Base-by-base conservation (phyloP, 2,113 vertebrate species). In the Oryzias curvinotus region DNA sequence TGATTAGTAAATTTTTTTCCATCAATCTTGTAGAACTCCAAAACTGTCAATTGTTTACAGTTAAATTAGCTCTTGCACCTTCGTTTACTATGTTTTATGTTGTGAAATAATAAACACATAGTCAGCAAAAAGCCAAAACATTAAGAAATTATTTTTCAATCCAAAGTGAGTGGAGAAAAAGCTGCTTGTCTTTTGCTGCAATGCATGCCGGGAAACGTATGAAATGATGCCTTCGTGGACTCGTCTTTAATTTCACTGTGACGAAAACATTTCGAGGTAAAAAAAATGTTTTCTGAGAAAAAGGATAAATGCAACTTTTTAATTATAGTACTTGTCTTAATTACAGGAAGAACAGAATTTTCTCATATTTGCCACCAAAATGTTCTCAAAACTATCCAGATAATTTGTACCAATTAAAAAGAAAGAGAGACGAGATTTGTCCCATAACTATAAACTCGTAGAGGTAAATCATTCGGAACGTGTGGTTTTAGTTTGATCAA, bases 161-260 rank as follows among this genome's bases (percentile, higher is more conserved):
- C 36, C 36, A 36, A 36, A 36, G 30, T 10, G 36, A 36, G 8
- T 36, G 36, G 10, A 10, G 36, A 36, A 36, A 13, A 36, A 36
- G 36, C 10, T 36, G 36, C 12, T 10, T 36, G 36, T 36, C 23
- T 1, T 44, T 48, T 56, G 3, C 6, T 30, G 75, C 85, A 81
- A 66, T 50, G 90, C 85, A 88, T 90, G 61, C 70, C 68, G 85
- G 89, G 88, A 85, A 69, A 66, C 46, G 30, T 19, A 44, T 78
- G 48, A 49, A 68, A 50, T 51, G 81, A 16, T 80, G 57, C 79
- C n/a, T 86, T 85, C 79, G 78, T 0, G 57, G 23, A 10, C 67
- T 25, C 18, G 14, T 55, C 19, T 18, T 1, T n/a, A 12, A 16
- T 18, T 8, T 36, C 18, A n/a, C 7, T 42, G 17, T 28, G 41